Evolutionary conservation across 2,797 vertebrate genomes (phyloP), one percentile per base, ranked within the genome.

Genomic region (Sebastes reedi): DNA sequence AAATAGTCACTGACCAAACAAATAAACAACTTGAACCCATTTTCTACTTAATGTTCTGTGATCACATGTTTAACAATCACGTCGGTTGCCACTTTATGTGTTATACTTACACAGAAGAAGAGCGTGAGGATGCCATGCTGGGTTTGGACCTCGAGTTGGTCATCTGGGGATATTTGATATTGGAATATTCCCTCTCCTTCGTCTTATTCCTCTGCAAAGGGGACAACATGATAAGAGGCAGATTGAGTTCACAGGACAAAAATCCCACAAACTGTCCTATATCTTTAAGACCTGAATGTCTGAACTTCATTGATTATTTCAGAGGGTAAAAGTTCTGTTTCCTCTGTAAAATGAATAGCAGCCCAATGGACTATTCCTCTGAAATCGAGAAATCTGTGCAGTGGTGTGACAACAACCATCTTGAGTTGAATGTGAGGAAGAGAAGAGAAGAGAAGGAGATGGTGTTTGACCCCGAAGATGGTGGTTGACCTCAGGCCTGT

Each of bases 111-210:
- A 89, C 93, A 16, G 95, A 88, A 1, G 95, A 95, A 2, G 95
- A 95, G 32, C 90, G 93, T 0, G 96, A 94, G 0, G 94, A 93
- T 1, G 93, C 58, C 46, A 96, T 90, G 83, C 92, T 96, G 69
- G 91, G 72, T 72, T 95, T 96, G 84, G 91, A 82, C 91, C 95
- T 95, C 13, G 95, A 91, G 77, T 96, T 97, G 39, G 96, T 96
- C 93, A 94, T 90, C 5, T 93, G 95, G 8, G 95, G 87, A 88
- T 95, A 96, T 81, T 96, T 95, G 77, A 97, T 96, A 52, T 98
- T 97, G 82, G 96, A 94, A 91, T 96, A 97, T 85, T 96, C 96
- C n/a, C 95, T 91, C 69, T 97, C 97, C 75, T 95, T 96, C 76
- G 84, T 91, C 76, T 94, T 96, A 87, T 71, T 95, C 78, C 92